Evolutionary conservation across 2,888 invertebrate species (phyloP).

Genomic region (Papilio gigon): DNA sequence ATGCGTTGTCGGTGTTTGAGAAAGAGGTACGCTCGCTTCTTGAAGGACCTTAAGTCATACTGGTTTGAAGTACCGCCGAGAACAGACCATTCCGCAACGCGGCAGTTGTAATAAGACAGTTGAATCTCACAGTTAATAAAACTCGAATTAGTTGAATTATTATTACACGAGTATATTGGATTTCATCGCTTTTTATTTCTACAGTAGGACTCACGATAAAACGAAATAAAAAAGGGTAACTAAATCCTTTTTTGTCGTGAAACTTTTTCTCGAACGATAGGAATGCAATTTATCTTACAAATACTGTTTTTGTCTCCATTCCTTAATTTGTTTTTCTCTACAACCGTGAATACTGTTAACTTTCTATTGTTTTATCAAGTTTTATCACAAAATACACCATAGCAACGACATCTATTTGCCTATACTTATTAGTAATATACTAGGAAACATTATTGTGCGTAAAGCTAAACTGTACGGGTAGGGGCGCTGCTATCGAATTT

Average conservation of each 20-base stretch:
- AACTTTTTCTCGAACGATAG: slow-evolving; percentile 26
- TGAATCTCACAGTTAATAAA: not conserved
- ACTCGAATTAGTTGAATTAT: not conserved
- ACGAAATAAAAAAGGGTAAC: slow-evolving; percentile 20
- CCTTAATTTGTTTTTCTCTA: slow-evolving; percentile 16
- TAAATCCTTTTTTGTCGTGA: slow-evolving; percentile 9
- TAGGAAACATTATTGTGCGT: no score
- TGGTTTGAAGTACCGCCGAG: no score
- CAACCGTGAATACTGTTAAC: not conserved
- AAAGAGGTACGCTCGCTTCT: no score
- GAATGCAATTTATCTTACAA: slow-evolving; percentile 28
- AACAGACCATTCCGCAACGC: no score
- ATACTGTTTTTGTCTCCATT: slow-evolving; percentile 12
- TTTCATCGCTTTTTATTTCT: slow-evolving; percentile 4
- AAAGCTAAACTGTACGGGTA: no score
- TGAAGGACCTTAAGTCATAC: no score
- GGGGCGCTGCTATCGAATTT: no score
- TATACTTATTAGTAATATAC: no score
- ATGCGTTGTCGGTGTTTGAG: no score
- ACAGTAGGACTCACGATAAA: slow-evolving; percentile 12
- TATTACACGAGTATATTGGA: not conserved
- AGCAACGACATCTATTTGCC: no score
- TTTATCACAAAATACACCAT: not conserved
- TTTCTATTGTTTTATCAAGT: not conserved
- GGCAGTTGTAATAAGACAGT: no score